phyloP scores from a whole-genome alignment of 37 sponge, comb jelly and placozoan genomes.

The Eunapius fragilis region DNA sequence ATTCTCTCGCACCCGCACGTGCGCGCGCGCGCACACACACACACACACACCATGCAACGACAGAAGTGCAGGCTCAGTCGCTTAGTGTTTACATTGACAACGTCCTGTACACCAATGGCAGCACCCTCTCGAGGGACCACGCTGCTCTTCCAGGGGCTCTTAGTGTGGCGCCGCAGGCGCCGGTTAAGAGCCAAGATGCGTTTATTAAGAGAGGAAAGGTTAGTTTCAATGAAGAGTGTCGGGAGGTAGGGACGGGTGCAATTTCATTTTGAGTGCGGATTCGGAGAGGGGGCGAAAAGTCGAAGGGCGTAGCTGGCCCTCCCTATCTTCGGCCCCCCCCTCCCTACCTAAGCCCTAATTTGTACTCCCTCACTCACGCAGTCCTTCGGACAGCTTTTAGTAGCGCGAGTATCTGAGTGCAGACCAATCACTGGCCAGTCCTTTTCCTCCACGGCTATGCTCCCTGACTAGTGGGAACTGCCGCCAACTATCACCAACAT shows the following conservation, averaged over 20 bases:
- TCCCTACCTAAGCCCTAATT: too few species aligned
- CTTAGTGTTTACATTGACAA: background rate
- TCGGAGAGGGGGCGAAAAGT: too few species aligned
- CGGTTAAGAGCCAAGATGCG: too few species aligned
- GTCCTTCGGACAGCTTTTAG: too few species aligned
- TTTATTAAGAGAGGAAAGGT: too few species aligned
- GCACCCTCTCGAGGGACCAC: background rate
- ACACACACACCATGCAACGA: background rate
- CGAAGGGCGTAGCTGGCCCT: too few species aligned
- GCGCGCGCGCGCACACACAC: background rate
- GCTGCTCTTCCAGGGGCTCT: slow-evolving; percentile 30
- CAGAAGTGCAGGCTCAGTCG: background rate
- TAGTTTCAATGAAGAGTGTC: too few species aligned
- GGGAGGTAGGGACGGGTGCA: too few species aligned
- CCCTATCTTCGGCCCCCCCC: too few species aligned
- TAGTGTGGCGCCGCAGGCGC: too few species aligned
- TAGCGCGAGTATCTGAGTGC: slow-evolving; percentile 63
- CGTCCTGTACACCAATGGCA: background rate
- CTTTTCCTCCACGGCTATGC: background rate
- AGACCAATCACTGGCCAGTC: slow-evolving; percentile 62
- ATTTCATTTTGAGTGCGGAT: too few species aligned
- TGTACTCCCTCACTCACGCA: too few species aligned
- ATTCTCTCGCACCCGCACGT: background rate
- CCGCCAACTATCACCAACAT: background rate
- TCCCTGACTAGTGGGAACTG: background rate